Percentiles rank a stretch among this genome's conserved stretches.
These are phyloP conservation scores for Orchestes rusci DNA, from an alignment of 2,888 invertebrate species.

Conservation along the genomic window DNA sequence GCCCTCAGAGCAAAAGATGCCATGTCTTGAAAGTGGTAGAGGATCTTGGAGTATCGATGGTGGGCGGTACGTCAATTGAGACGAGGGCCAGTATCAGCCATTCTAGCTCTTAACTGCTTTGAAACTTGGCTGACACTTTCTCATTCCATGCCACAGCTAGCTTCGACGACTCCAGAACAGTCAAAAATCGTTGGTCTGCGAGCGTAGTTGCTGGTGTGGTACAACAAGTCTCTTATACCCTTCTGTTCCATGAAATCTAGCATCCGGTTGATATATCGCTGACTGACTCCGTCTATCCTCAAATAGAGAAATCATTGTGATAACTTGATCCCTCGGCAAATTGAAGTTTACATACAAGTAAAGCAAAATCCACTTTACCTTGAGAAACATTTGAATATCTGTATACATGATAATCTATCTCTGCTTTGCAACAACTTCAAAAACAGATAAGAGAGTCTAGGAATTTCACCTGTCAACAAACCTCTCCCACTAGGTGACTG, in stretches of 20 bases:
- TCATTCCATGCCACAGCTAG: neutral
- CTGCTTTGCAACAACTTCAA: too few relatives aligned
- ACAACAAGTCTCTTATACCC: neutral
- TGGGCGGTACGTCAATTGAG: too few relatives aligned
- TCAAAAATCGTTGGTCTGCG: constrained; percentile 1
- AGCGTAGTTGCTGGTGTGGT: neutral
- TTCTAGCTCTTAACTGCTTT: neutral
- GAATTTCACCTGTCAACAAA: too few relatives aligned
- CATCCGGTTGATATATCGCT: neutral
- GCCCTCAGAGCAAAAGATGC: too few relatives aligned
- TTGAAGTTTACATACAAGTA: neutral
- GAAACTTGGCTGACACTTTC: neutral
- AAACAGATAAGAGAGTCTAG: too few relatives aligned
- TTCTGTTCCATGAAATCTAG: neutral
- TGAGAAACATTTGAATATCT: too few relatives aligned
- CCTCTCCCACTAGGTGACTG: too few relatives aligned
- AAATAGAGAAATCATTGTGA: neutral
- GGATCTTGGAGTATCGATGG: too few relatives aligned
- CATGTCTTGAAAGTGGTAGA: too few relatives aligned
- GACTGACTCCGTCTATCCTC: neutral
- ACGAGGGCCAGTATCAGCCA: neutral
- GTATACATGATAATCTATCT: too few relatives aligned
- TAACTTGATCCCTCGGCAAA: neutral
- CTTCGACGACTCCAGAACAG: neutral
- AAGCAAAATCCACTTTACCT: too few relatives aligned